phyloP scores from a whole-genome alignment of 1,140 invertebrate genomes.

The Pseudoatta argentina region DNA sequence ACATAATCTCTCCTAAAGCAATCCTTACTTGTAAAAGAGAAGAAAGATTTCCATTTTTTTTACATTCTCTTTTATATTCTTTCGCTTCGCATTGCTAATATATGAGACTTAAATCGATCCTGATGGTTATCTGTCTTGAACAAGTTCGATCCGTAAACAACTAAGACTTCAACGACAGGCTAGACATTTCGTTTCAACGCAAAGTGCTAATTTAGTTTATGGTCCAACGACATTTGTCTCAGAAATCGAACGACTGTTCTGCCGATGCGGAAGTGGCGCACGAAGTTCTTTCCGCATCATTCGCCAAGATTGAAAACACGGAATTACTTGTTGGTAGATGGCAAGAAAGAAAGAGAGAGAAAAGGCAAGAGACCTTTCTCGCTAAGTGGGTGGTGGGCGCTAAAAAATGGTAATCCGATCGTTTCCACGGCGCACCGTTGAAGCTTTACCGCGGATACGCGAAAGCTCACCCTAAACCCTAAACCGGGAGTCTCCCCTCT shows the following conservation, averaged over 20 bases:
- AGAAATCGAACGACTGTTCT: constrained; percentile 20
- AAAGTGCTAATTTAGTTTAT: constrained; percentile 61
- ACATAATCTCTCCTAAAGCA: neutral
- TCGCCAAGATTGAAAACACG: constrained; percentile 75
- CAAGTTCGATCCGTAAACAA: constrained; percentile 31
- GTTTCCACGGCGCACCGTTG: constrained; percentile 61
- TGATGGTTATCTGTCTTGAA: constrained; percentile 18
- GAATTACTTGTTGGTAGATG: constrained; percentile 71
- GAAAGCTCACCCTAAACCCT: constrained; percentile 60
- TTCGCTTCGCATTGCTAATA: constrained; percentile 27
- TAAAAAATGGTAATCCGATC: constrained; percentile 80
- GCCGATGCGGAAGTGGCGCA: neutral
- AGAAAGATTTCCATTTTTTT: neutral
- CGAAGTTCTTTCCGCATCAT: constrained; percentile 71
- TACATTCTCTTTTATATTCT: neutral
- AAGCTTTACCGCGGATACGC: constrained; percentile 67
- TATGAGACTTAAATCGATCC: constrained; percentile 38
- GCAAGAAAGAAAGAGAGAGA: neutral
- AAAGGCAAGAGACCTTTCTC: constrained; percentile 26
- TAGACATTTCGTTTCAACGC: constrained; percentile 38
- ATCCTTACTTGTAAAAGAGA: neutral
- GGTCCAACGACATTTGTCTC: constrained; percentile 56
- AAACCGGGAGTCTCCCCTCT: constrained; percentile 45
- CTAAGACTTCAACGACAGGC: constrained; percentile 9
- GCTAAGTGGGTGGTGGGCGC: constrained; percentile 43